Conservation (phyloP, 2,888 invertebrate species). For the Andrena camellia region DNA sequence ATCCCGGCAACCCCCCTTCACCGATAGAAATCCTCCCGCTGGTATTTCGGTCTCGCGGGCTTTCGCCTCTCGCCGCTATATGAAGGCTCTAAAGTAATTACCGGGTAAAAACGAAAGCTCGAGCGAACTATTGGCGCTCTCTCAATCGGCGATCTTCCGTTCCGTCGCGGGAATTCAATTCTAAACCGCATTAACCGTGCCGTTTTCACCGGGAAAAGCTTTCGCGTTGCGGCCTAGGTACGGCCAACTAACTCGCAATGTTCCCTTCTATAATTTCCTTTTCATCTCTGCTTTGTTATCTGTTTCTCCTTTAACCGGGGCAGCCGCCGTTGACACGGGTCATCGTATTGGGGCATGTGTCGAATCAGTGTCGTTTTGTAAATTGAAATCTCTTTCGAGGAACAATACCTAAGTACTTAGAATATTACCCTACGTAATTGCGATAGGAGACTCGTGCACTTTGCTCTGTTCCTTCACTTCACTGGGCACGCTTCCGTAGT, state of each 20-base stretch:
- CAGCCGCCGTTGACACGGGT: neutral
- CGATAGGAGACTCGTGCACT: no score
- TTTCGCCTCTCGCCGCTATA: slow-evolving; percentile 6
- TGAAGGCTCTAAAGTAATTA: slow-evolving; percentile 45
- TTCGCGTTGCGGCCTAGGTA: neutral
- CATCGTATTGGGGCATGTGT: neutral
- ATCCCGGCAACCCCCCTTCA: neutral
- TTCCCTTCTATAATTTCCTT: slow-evolving; percentile 37
- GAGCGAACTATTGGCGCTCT: slow-evolving; percentile 35
- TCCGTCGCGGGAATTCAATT: slow-evolving; percentile 43
- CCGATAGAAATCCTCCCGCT: slow-evolving; percentile 23
- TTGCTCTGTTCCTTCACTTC: no score
- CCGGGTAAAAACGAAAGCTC: slow-evolving; percentile 49
- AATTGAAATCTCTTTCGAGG: neutral
- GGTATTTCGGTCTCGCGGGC: slow-evolving; percentile 26
- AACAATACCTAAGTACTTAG: neutral
- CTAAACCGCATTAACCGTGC: slow-evolving; percentile 32
- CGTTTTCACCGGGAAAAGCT: slow-evolving; percentile 31
- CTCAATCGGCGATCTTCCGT: slow-evolving; percentile 6
- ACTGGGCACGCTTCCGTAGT: no score
- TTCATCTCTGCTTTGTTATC: slow-evolving; percentile 12
- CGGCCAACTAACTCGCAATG: slow-evolving; percentile 31
- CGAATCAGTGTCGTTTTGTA: neutral
- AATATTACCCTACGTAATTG: no score
- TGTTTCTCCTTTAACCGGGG: slow-evolving; percentile 15